Evolutionary conservation across 1,140 invertebrate genomes (phyloP).

Genomic region (Bilobella aurantiaca): DNA sequence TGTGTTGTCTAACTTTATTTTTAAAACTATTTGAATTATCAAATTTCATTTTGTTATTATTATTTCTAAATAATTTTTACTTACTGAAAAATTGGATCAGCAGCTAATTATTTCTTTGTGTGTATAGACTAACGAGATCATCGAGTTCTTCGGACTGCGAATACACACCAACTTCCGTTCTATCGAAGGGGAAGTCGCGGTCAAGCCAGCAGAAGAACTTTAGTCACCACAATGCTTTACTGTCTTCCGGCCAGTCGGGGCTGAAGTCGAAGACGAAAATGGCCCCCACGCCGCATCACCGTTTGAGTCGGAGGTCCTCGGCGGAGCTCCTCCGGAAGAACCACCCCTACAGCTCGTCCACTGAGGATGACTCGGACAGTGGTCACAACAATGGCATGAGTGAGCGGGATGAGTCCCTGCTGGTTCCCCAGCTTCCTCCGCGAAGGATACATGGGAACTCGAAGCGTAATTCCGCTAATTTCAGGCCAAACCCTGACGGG

Average conservation of each 20-base stretch:
- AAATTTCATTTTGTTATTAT: too few species aligned
- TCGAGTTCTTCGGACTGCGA: conserved; percentile 33
- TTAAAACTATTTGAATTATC: too few species aligned
- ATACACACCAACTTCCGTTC: conserved; percentile 20
- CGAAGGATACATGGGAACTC: conserved; percentile 24
- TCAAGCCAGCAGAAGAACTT: too few species aligned
- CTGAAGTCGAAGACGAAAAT: conserved; percentile 10
- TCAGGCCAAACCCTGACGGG: conserved; percentile 36
- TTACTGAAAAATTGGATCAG: too few species aligned
- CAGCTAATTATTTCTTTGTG: not conserved
- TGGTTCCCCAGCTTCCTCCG: conserved; percentile 35
- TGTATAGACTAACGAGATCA: conserved; percentile 26
- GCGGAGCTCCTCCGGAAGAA: conserved; percentile 34
- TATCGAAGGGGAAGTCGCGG: conserved; percentile 19
- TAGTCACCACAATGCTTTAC: too few species aligned
- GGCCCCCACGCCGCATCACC: conserved; percentile 10
- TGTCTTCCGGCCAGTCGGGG: too few species aligned
- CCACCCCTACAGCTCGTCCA: conserved; percentile 38
- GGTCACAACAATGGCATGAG: conserved; percentile 40
- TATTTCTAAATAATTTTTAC: too few species aligned
- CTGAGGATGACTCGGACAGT: conserved; percentile 39
- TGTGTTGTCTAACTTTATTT: too few species aligned
- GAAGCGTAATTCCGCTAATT: conserved; percentile 31
- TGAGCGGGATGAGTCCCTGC: conserved; percentile 39
- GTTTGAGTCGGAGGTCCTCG: conserved; percentile 39